Evolutionary conservation across 2,113 vertebrate species (phyloP), one percentile per base, ranked within the genome.

Genomic region (Daphoenositta chrysoptera): DNA sequence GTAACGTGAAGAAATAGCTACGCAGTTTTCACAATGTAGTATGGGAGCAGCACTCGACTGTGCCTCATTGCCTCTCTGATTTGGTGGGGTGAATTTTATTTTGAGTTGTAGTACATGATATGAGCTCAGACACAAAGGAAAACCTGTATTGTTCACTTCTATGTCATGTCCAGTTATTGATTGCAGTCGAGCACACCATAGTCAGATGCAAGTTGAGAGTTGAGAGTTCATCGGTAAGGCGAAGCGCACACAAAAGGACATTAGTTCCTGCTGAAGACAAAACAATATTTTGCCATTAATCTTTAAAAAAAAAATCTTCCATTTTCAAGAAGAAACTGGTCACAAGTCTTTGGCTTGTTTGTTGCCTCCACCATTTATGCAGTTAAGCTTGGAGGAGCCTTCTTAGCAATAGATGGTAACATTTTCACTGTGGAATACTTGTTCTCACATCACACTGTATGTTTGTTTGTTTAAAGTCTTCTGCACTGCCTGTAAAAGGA

Each of bases 21-120:
- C 6, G 6, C 9, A 81, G 19, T 50, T 84, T 93, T 89, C 88
- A 45, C 42, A 60, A 23, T 12, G 7, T 44, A 66, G 31, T 47
- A 7, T 3, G 1, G 31, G 44, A 82, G 39, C 44, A 42, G 31
- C 21, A 66, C 66, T 72, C 15, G 54, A 31, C 69, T 50, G 66
- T 66, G 79, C 47, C 90, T 76, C 17, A 21, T 47, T 94, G 31
- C 33, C 73, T 93, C 87, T 94, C 33, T 53, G 57, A 85, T 93
- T 88, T 93, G 87, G 57, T 86, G 39, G 7, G n/a, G 22, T 61
- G 72, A 71, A 95, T 97, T 95, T 94, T 94, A 79, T 78, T 97
- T 87, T 63, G 58, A 13, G 26, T 96, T 61, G 10, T 84, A 83
- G 66, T 58, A 65, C 14, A 65, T 68, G 12, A 85, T 89, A 87